These are phyloP conservation scores for Poeciliopsis occidentalis DNA, from an alignment of 2,113 vertebrate genomes.

Conservation along the genomic window DNA sequence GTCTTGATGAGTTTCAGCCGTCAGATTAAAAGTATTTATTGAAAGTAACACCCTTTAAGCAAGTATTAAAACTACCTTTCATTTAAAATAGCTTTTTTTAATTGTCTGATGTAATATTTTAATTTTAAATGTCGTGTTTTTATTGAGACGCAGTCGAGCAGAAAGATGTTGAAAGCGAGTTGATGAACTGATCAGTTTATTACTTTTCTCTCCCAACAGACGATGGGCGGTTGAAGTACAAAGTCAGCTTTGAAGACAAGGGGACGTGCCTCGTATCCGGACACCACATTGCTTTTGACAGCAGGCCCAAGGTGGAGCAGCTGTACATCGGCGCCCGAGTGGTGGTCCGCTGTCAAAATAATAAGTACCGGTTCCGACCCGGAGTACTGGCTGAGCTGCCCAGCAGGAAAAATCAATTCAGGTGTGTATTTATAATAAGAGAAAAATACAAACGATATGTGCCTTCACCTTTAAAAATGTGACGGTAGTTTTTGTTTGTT, in stretches of 20 bases:
- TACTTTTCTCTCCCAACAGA: conserved; percentile 67
- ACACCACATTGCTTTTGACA: conserved; percentile 89
- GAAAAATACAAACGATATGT: background rate
- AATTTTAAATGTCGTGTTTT: too few relatives aligned
- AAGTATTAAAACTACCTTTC: too few relatives aligned
- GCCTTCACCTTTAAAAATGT: background rate
- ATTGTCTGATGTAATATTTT: too few relatives aligned
- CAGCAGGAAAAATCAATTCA: conserved; percentile 89
- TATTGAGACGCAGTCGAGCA: too few relatives aligned
- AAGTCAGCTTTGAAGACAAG: conserved; percentile 90
- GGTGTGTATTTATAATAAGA: conserved; percentile 60
- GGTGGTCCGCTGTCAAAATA: conserved; percentile 87
- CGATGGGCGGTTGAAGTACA: conserved; percentile 83
- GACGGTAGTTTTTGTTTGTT: too few relatives aligned
- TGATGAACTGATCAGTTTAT: background rate
- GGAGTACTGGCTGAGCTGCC: conserved; percentile 92
- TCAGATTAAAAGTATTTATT: too few relatives aligned
- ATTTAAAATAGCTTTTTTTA: too few relatives aligned
- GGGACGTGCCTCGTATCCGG: conserved; percentile 89
- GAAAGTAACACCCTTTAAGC: too few relatives aligned
- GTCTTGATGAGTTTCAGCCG: too few relatives aligned
- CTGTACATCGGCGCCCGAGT: conserved; percentile 89
- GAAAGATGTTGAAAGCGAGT: background rate
- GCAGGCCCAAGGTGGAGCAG: conserved; percentile 79
- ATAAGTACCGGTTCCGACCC: conserved; percentile 83